Evolutionary conservation across 1,140 invertebrate genomes (phyloP).

Genomic region (Zaprionus ghesquierei): DNA sequence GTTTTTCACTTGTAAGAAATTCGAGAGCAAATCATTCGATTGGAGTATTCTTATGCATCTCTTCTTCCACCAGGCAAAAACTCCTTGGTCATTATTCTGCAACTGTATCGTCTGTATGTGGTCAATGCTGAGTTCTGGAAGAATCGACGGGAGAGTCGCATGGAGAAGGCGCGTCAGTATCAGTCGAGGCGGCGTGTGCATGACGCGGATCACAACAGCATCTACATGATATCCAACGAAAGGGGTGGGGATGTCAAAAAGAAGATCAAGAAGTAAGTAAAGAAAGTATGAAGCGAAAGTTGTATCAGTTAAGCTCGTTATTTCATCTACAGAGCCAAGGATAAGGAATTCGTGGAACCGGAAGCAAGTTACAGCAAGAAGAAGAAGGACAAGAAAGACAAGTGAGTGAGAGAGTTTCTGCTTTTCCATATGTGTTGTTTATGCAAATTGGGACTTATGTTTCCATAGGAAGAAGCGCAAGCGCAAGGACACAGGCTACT

Average conservation of each 20-base stretch:
- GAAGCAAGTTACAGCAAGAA: slow-evolving; percentile 75
- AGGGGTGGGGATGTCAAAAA: slow-evolving; percentile 71
- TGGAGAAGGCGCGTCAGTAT: slow-evolving; percentile 82
- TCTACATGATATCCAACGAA: slow-evolving; percentile 86
- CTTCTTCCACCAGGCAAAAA: slow-evolving; percentile 87
- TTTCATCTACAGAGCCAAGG: slow-evolving; percentile 49
- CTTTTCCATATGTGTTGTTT: neutral
- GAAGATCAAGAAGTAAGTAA: slow-evolving; percentile 71
- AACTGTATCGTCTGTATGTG: slow-evolving; percentile 92
- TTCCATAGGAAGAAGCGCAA: slow-evolving; percentile 76
- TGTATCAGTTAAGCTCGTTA: neutral
- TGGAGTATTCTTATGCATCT: too few species aligned
- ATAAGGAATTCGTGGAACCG: slow-evolving; percentile 64
- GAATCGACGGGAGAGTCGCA: slow-evolving; percentile 81
- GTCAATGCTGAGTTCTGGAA: slow-evolving; percentile 87
- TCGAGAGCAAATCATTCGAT: accelerated
- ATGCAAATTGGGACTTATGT: neutral
- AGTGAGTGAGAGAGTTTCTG: slow-evolving; percentile 32
- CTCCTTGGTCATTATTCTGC: slow-evolving; percentile 91
- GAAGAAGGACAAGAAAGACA: slow-evolving; percentile 70
- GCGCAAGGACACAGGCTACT: slow-evolving; percentile 86
- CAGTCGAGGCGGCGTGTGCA: slow-evolving; percentile 79
- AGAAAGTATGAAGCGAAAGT: neutral
- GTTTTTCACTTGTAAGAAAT: slow-evolving; percentile 93
- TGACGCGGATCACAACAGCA: slow-evolving; percentile 80